Evolutionary conservation across 1,140 invertebrate genomes (phyloP).

Genomic region (Holcopasites calliopsidis): DNA sequence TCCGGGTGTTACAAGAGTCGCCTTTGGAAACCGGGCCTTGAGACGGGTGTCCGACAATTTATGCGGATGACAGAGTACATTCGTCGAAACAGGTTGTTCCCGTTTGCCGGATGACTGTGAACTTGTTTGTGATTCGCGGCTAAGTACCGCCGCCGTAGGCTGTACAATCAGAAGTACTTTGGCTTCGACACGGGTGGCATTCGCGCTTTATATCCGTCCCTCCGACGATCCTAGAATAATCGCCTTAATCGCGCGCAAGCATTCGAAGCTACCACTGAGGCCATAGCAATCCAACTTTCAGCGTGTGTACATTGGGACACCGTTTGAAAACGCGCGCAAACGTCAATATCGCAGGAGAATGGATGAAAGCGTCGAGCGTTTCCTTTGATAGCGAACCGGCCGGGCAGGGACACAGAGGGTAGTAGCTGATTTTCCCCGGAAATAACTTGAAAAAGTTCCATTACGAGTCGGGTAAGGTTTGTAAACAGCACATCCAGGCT

Average conservation of each 20-base stretch:
- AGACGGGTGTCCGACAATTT: slow-evolving; percentile 14
- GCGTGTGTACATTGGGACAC: no score
- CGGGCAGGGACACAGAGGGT: slow-evolving; percentile 1
- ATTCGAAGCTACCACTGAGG: neutral
- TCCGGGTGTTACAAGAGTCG: slow-evolving; percentile 1
- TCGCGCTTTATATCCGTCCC: neutral
- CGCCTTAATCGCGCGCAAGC: neutral
- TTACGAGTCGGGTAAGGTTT: slow-evolving; percentile 65
- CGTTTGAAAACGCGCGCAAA: neutral
- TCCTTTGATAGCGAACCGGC: slow-evolving; percentile 11
- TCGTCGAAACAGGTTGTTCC: neutral
- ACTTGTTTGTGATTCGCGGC: neutral
- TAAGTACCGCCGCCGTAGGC: slow-evolving; percentile 9
- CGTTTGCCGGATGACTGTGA: slow-evolving; percentile 1
- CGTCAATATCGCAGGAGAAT: neutral
- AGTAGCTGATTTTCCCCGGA: slow-evolving; percentile 28
- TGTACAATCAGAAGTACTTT: slow-evolving; percentile 15
- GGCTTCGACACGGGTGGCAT: neutral
- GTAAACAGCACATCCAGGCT: slow-evolving; percentile 66
- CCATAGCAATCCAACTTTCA: no score
- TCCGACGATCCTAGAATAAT: neutral
- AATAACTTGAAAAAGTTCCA: slow-evolving; percentile 67
- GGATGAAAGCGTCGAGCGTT: neutral
- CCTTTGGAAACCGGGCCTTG: neutral
- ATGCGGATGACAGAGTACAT: slow-evolving; percentile 4